A percentile compares a stretch with the other conserved stretches of the same genome.
phyloP scores from a whole-genome alignment of 2,888 invertebrate species.

The Agrotis exclamationis region DNA sequence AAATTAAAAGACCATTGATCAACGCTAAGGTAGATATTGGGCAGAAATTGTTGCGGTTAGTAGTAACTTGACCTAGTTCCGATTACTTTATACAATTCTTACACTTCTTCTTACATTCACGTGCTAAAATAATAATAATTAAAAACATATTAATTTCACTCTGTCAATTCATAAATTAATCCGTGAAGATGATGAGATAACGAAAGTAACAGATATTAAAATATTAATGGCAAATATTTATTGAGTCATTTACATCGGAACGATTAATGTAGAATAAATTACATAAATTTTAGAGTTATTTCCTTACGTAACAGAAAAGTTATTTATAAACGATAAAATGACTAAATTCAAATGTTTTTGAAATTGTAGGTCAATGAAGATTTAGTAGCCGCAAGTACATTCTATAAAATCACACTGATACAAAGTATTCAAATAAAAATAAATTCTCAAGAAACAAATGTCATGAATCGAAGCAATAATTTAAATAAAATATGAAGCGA shows the following conservation, averaged over 20 bases:
- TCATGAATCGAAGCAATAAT: too few relatives aligned
- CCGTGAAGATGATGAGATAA: neutral
- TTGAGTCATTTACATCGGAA: slow-evolving; percentile 19
- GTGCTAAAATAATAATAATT: too few relatives aligned
- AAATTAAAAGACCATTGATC: slow-evolving; percentile 17
- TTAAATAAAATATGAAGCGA: too few relatives aligned
- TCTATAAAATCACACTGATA: too few relatives aligned
- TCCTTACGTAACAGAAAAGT: slow-evolving; percentile 29
- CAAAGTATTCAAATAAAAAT: neutral
- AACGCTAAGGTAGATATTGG: neutral
- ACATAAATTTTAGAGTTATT: slow-evolving; percentile 35
- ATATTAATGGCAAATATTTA: slow-evolving; percentile 23
- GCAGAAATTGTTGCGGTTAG: neutral
- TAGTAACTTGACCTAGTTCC: neutral
- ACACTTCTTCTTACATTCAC: too few relatives aligned
- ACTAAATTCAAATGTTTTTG: slow-evolving; percentile 4
- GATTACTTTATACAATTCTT: neutral
- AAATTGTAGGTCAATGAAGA: slow-evolving; percentile 1
- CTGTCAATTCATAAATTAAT: slow-evolving; percentile 14
- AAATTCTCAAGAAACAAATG: too few relatives aligned
- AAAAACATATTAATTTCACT: neutral
- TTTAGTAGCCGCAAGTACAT: neutral
- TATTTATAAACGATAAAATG: slow-evolving; percentile 11
- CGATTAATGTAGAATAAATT: slow-evolving; percentile 42
- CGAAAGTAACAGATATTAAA: slow-evolving; percentile 6